Conservation (phyloP, 2,797 vertebrate genomes). For the Sebastes nivosus region DNA sequence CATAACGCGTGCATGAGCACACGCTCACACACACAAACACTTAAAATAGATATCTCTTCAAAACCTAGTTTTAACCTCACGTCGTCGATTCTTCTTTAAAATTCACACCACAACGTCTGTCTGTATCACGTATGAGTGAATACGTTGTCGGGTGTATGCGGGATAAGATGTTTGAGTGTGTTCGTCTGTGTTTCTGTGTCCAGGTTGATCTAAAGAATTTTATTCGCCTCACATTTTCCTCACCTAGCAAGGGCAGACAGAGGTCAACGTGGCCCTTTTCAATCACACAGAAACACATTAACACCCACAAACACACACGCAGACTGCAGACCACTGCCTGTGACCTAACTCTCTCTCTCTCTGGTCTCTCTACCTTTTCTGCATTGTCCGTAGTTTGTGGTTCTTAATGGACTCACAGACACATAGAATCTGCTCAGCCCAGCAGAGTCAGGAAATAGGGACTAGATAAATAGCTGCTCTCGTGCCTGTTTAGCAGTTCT, state of each 20-base stretch:
- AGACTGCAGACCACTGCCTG: not conserved
- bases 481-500: not conserved
- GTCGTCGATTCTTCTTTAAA: constrained; percentile 1
- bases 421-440: constrained; percentile 3
- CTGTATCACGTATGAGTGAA: not conserved
- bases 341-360: not conserved
- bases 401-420: constrained; percentile 28
- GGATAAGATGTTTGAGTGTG: not conserved
- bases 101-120: constrained; percentile 8
- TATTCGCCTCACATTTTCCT: constrained; percentile 8
- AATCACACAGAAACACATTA: not conserved
- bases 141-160: not conserved
- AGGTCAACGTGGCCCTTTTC: constrained; percentile 15
- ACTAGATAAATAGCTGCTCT: constrained; percentile 11
- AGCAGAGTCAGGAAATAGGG: constrained; percentile 4
- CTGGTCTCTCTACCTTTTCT: not conserved
- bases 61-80: constrained; percentile 10
- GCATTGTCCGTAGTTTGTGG: not conserved
- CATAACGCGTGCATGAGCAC: not conserved
- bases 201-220: not conserved
- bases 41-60: not conserved
- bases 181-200: not conserved
- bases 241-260: constrained; percentile 1
- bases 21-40: not conserved
- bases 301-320: not conserved